phyloP scores from a whole-genome alignment of 1,140 invertebrate genomes.

The Hyphantria cunea region DNA sequence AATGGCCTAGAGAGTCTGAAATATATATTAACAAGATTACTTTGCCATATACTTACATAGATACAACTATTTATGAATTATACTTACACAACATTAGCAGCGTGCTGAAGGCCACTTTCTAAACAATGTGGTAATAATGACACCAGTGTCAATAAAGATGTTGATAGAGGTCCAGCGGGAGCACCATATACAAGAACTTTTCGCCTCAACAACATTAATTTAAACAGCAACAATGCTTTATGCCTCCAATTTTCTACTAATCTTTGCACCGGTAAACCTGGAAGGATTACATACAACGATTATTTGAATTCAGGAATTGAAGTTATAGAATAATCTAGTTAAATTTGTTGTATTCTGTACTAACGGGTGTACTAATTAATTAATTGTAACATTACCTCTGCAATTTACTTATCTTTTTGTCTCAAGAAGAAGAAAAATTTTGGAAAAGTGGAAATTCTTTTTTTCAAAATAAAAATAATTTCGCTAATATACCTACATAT shows the following conservation, averaged over 20 bases:
- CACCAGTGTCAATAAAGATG: slow-evolving; percentile 92
- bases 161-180: slow-evolving; percentile 94
- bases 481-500: too few relatives aligned
- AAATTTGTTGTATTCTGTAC: too few relatives aligned
- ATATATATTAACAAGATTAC: slow-evolving; percentile 1
- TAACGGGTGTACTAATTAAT: too few relatives aligned
- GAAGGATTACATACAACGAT: slow-evolving; percentile 33
- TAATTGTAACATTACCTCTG: too few relatives aligned
- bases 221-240: slow-evolving; percentile 96
- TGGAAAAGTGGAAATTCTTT: too few relatives aligned
- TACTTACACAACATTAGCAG: slow-evolving; percentile 90
- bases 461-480: too few relatives aligned
- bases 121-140: slow-evolving; percentile 95
- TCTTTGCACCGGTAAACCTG: slow-evolving; percentile 68
- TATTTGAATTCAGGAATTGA: background rate
- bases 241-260: slow-evolving; percentile 94
- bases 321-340: too few relatives aligned
- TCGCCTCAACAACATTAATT: slow-evolving; percentile 93
- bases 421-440: too few relatives aligned
- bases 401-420: too few relatives aligned
- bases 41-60: background rate
- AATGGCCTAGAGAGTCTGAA: slow-evolving; percentile 88
- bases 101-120: slow-evolving; percentile 92
- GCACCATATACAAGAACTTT: slow-evolving; percentile 96
- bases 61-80: background rate